phyloP scores from a whole-genome alignment of 2,113 vertebrate species.

The Harpagus bidentatus region DNA sequence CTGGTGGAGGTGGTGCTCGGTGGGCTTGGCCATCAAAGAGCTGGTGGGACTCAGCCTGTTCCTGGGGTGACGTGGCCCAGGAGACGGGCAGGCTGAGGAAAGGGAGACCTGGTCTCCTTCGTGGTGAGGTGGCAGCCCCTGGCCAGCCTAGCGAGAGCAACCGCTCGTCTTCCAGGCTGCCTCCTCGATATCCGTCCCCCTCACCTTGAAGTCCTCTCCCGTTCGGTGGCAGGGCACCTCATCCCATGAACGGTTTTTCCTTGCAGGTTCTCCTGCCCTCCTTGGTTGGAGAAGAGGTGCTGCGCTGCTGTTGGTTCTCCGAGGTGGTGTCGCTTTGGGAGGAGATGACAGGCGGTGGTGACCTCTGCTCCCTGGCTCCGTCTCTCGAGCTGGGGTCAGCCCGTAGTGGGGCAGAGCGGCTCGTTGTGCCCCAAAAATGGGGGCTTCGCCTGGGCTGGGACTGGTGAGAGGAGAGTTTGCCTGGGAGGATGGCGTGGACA shows the following conservation, averaged over 20 bases:
- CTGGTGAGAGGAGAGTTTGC: neutral
- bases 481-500: neutral
- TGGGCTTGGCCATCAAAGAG: neutral
- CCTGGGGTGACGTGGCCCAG: neutral
- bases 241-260: neutral
- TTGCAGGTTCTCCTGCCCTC: neutral
- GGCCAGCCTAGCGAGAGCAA: neutral
- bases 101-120: neutral
- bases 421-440: accelerated
- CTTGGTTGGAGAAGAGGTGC: neutral
- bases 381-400: neutral
- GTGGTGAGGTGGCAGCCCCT: neutral
- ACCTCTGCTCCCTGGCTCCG: neutral
- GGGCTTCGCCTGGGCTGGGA: accelerated
- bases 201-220: neutral
- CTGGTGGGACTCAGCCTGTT: neutral
- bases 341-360: neutral
- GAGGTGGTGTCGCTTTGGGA: neutral
- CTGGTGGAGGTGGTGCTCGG: neutral
- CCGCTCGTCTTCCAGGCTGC: accelerated
- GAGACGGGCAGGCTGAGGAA: neutral
- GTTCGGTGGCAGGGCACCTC: accelerated
- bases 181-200: neutral
- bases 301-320: neutral
- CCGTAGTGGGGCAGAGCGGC: accelerated